Conservation (phyloP, 2,888 invertebrate genomes). For the Protonemura montana region DNA sequence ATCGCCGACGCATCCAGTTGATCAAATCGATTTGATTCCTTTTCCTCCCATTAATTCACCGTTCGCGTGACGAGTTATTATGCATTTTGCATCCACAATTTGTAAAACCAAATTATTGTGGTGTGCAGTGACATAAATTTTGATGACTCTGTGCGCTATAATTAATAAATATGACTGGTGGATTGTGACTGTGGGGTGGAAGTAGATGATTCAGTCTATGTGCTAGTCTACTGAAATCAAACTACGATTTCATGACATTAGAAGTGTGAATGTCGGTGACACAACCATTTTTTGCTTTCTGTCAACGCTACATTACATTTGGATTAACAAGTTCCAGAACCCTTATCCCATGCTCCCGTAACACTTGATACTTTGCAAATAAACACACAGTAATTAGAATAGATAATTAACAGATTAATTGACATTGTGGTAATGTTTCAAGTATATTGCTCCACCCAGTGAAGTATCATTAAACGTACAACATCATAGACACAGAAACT, state of each 20-base stretch:
- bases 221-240: neutral
- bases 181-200: neutral
- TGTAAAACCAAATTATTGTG: neutral
- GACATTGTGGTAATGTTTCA: neutral
- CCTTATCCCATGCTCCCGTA: neutral
- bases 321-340: neutral
- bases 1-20: neutral
- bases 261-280: neutral
- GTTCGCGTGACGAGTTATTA: neutral
- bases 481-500: neutral
- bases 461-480: neutral
- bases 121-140: neutral
- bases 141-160: neutral
- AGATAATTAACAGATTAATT: neutral
- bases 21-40: conserved; percentile 12
- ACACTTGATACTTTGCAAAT: neutral
- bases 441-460: neutral
- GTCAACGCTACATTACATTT: neutral
- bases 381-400: neutral
- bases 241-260: neutral
- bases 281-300: neutral
- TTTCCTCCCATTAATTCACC: neutral
- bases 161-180: neutral
- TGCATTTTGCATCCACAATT: neutral
- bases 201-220: neutral